Base-by-base conservation (phyloP, 2,113 vertebrate species). In the Microtus oregoni region DNA sequence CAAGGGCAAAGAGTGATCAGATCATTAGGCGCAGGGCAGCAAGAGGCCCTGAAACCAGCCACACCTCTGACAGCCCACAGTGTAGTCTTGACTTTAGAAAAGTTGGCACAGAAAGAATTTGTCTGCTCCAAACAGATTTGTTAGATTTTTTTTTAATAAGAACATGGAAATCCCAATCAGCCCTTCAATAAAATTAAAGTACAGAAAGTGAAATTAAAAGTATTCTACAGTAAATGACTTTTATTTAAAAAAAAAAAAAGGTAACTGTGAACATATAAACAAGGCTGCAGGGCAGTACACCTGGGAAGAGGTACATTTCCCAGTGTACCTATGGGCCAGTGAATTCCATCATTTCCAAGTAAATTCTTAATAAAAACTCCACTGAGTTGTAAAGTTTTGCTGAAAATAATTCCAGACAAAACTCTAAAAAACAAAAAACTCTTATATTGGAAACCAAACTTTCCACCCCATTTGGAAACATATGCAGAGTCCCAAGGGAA, bases 171-270 rank as follows among this genome's bases (percentile, higher is more conserved):
- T 97, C 98, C 98, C 97, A 98, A 96, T 97, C 98, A 98, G 98
- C 98, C 98, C 98, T 98, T 98, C 97, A 96, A 98, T 98, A 98
- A 98, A 98, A 98, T 98, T 97, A 98, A 98, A 98, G 94, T 98
- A 98, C 98, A 98, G 97, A 97, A 98, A 98, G 94, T 98, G 95
- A 98, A 98, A 98, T 98, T 98, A 97, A 98, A 98, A 95, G 97
- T 98, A 97, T 98, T 98, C 98, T 99, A 99, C 98, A 98, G 98
- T 99, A 99, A 99, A 99, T 98, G 98, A 99, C 97, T 99, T 99
- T 99, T 99, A 99, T 99, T 98, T 30, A 97, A 97, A 97, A 98
- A 50, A 44, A 44, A 50, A 98, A 98, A 97, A 52, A 3, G 20
- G 98, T 98, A 98, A 98, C 96, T 98, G 98, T 99, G 98, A 99